Percentiles rank a stretch among this genome's conserved stretches.
These are phyloP conservation scores for Sebastes hubbsi DNA, from an alignment of 2,797 vertebrate genomes.

Conservation along the genomic window DNA sequence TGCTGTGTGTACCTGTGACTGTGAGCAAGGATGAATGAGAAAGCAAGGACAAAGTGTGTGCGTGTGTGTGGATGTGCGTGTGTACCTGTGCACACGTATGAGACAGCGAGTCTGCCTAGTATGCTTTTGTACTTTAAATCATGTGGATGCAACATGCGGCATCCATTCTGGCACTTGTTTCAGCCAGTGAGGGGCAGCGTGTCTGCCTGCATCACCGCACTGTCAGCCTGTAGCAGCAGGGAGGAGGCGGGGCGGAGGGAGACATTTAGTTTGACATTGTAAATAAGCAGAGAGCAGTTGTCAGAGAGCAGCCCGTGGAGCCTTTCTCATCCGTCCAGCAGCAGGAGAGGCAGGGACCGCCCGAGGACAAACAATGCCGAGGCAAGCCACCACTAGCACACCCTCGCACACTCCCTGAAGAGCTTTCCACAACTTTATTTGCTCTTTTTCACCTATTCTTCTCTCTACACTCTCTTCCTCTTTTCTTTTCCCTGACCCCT, in stretches of 20 bases:
- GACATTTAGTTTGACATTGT: constrained; percentile 91
- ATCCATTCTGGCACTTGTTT: constrained; percentile 68
- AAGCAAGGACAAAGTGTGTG: constrained; percentile 73
- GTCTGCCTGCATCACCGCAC: constrained; percentile 72
- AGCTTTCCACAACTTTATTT: constrained; percentile 73
- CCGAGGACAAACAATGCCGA: constrained; percentile 70
- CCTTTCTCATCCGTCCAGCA: constrained; percentile 73
- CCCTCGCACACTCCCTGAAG: constrained; percentile 28
- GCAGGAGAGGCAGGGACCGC: constrained; percentile 55
- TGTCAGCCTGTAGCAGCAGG: constrained; percentile 63
- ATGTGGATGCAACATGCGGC: constrained; percentile 85
- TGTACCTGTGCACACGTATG: constrained; percentile 70
- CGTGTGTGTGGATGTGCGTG: constrained; percentile 57
- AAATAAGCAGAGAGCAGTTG: constrained; percentile 89
- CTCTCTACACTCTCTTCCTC: constrained; percentile 70
- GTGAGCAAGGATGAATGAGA: constrained; percentile 70
- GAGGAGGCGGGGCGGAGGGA: constrained; percentile 77
- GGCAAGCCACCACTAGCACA: constrained; percentile 60
- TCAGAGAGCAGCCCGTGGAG: constrained; percentile 83
- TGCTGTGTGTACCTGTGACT: constrained; percentile 52
- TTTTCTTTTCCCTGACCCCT: constrained; percentile 93
- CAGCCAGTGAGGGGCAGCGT: constrained; percentile 68
- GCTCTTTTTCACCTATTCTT: constrained; percentile 68
- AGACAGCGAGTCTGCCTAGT: constrained; percentile 75
- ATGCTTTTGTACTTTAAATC: constrained; percentile 87